phyloP scores from a whole-genome alignment of 2,888 invertebrate species.

The Aethes cnicana region DNA sequence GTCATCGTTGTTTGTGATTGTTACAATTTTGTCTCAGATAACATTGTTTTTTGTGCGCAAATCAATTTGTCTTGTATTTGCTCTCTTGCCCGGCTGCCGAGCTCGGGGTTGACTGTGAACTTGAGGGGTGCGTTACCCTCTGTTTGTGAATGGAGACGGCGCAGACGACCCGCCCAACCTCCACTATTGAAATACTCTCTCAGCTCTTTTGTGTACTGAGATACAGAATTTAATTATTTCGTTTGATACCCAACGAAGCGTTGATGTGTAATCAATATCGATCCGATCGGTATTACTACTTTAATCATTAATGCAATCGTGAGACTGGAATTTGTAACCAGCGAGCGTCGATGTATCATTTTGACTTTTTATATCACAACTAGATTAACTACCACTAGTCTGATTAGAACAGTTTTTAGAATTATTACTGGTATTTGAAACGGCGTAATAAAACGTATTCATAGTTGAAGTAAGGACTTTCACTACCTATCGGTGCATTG shows the following conservation, averaged over 20 bases:
- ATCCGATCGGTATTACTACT: constrained; percentile 13
- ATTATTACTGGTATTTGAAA: too few species aligned
- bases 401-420: too few species aligned
- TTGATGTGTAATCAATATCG: constrained; percentile 23
- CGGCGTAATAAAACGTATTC: too few species aligned
- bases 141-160: constrained; percentile 34
- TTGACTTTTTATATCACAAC: not conserved
- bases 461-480: constrained; percentile 51
- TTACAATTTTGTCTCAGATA: constrained; percentile 20
- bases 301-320: constrained; percentile 24
- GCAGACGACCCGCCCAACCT: constrained; percentile 21
- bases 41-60: constrained; percentile 36
- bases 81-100: constrained; percentile 22
- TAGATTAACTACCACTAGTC: not conserved
- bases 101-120: constrained; percentile 56
- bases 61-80: constrained; percentile 45
- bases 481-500: constrained; percentile 51
- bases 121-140: constrained; percentile 80
- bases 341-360: constrained; percentile 16
- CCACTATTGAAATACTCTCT: constrained; percentile 17
- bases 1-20: constrained; percentile 29
- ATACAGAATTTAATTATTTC: constrained; percentile 23
- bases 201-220: constrained; percentile 12
- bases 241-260: constrained; percentile 15
- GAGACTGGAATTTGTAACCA: constrained; percentile 10